phyloP scores from a whole-genome alignment of 2,797 vertebrate species.

The Rhynchotus rufescens region DNA sequence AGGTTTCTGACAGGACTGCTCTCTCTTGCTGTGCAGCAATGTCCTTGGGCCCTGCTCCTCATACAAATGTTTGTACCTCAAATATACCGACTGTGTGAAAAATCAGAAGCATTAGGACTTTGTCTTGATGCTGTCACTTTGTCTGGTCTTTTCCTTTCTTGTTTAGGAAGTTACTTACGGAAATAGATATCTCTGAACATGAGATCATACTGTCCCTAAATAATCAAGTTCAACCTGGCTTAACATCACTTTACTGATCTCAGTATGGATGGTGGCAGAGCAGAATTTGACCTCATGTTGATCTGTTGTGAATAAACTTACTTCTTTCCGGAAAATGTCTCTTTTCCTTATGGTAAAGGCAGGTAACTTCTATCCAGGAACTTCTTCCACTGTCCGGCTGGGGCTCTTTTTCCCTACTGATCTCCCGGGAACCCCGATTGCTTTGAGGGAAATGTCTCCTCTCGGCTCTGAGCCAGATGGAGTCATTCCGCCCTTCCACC shows the following conservation, averaged over 20 bases:
- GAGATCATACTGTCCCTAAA: neutral
- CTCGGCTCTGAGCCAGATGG: slow-evolving; percentile 72
- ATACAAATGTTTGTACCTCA: neutral
- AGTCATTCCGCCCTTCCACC: slow-evolving; percentile 75
- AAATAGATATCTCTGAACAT: neutral
- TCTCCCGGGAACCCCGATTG: slow-evolving; percentile 44
- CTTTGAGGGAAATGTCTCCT: slow-evolving; percentile 79
- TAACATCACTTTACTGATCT: neutral
- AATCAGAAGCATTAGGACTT: neutral
- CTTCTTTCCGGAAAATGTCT: slow-evolving; percentile 79
- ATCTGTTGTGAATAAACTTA: slow-evolving; percentile 43
- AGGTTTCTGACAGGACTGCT: neutral
- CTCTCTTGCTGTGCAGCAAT: neutral
- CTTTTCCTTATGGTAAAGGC: slow-evolving; percentile 59
- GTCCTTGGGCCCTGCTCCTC: neutral
- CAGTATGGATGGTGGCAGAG: neutral
- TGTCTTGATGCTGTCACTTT: neutral
- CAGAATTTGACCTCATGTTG: neutral
- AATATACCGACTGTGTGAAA: neutral
- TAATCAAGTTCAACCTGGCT: neutral
- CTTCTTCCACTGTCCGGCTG: neutral
- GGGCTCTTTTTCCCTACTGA: slow-evolving; percentile 15
- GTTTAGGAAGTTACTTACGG: neutral
- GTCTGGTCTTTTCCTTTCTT: neutral
- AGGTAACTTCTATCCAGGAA: slow-evolving; percentile 33